phyloP scores from a whole-genome alignment of 92 coral and sea anemone species.

The Metridium senile region DNA sequence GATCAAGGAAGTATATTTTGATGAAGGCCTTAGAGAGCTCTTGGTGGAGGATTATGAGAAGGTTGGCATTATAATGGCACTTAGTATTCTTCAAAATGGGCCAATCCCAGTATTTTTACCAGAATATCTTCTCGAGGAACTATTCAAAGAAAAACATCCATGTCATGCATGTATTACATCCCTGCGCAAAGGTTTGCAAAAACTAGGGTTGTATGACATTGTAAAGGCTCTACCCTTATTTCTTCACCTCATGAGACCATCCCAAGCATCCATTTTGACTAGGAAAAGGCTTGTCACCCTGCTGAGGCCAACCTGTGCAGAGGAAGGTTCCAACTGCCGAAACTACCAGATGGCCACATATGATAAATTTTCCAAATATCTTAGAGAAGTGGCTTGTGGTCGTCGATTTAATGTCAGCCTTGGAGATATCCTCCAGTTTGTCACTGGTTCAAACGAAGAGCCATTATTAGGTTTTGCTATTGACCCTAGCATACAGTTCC shows the following conservation, averaged over 20 bases:
- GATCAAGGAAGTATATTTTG: conserved; percentile 41
- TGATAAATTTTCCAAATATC: conserved; percentile 44
- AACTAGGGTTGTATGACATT: conserved; percentile 34
- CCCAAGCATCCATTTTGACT: conserved; percentile 17
- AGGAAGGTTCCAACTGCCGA: conserved; percentile 37
- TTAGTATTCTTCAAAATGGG: conserved; percentile 42
- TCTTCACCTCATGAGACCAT: conserved; percentile 57
- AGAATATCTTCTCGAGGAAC: conserved; percentile 16
- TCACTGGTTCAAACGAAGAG: conserved; percentile 57
- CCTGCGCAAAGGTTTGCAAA: conserved; percentile 32
- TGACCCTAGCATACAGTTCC: conserved; percentile 38
- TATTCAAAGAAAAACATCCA: conserved; percentile 10
- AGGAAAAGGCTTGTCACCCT: conserved; percentile 35
- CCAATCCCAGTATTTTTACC: conserved; percentile 29
- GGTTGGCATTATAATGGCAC: conserved; percentile 50
- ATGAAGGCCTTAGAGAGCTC: conserved; percentile 46
- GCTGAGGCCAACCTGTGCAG: conserved; percentile 47
- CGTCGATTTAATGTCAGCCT: conserved; percentile 47
- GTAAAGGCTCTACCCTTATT: conserved; percentile 41
- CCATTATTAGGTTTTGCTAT: conserved; percentile 53
- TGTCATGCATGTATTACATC: background rate
- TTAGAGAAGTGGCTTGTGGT: conserved; percentile 54
- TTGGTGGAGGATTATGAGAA: conserved; percentile 45
- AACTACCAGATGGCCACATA: conserved; percentile 25
- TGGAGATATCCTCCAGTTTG: conserved; percentile 61